A percentile compares a stretch with the other conserved stretches of the same genome.
These are phyloP conservation scores for Coremacera marginata DNA, from an alignment of 2,888 invertebrate species.

Conservation along the genomic window DNA sequence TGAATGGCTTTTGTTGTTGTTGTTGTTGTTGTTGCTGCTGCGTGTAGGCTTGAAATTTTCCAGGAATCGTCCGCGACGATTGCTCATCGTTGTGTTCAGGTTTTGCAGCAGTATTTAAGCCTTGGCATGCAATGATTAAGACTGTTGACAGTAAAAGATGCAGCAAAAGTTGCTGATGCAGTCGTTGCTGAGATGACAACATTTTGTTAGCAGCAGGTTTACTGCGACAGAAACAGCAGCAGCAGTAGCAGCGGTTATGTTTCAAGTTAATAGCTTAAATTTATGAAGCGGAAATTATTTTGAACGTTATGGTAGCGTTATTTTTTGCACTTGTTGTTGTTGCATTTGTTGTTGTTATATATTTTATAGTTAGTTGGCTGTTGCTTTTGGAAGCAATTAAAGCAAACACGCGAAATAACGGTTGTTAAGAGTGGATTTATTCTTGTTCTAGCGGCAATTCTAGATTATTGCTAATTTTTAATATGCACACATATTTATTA, in stretches of 20 bases:
- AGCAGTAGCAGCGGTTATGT: conserved; percentile 35
- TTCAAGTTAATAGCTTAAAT: not conserved
- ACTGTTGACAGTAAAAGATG: conserved; percentile 60
- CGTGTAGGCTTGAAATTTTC: conserved; percentile 64
- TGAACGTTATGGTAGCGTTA: not conserved
- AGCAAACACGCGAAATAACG: conserved; percentile 33
- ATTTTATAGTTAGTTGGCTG: too few relatives aligned
- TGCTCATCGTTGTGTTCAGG: conserved; percentile 16
- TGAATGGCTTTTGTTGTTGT: conserved; percentile 18
- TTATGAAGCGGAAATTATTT: conserved; percentile 11
- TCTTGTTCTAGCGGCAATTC: conserved; percentile 33
- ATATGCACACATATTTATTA: not conserved
- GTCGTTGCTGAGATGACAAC: not conserved
- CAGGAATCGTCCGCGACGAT: conserved; percentile 55
- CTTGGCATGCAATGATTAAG: conserved; percentile 63
- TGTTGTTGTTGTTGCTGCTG: conserved; percentile 44
- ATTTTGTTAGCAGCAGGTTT: conserved; percentile 7
- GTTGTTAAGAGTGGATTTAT: conserved; percentile 45
- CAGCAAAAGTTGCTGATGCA: conserved; percentile 47
- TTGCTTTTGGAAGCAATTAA: conserved; percentile 15
- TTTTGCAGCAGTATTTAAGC: conserved; percentile 46
- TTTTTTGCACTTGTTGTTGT: conserved; percentile 25
- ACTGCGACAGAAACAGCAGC: conserved; percentile 2
- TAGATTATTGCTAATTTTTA: not conserved
- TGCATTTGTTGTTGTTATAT: conserved; percentile 35